Conservation (phyloP, 1,140 invertebrate genomes). For the Ips typographus region DNA sequence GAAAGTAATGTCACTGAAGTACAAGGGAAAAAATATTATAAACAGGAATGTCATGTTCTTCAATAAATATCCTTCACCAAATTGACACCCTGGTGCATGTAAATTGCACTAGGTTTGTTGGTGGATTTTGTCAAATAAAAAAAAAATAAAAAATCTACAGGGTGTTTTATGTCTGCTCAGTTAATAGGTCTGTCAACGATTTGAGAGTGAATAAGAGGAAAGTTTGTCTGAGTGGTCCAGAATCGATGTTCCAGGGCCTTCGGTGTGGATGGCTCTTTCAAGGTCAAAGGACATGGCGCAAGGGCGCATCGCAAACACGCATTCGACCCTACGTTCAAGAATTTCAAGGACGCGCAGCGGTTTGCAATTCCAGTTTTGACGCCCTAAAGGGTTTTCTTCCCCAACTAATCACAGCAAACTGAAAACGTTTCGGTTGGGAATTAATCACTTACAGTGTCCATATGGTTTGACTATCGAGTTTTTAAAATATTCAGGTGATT, state of each 20-base stretch:
- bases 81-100: too few relatives aligned
- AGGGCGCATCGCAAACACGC: conserved; percentile 35
- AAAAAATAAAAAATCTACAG: too few relatives aligned
- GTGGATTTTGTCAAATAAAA: too few relatives aligned
- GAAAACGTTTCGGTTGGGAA: neutral
- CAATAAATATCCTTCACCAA: too few relatives aligned
- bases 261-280: conserved; percentile 33
- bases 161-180: too few relatives aligned
- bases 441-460: neutral
- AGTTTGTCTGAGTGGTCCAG: too few relatives aligned
- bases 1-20: too few relatives aligned
- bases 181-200: too few relatives aligned
- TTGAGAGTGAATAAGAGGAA: too few relatives aligned
- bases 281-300: conserved; percentile 42
- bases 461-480: neutral
- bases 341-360: conserved; percentile 39
- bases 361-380: neutral
- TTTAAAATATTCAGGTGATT: neutral
- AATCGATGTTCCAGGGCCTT: conserved; percentile 25
- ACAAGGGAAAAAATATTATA: too few relatives aligned
- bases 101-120: too few relatives aligned
- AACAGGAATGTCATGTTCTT: too few relatives aligned
- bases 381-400: neutral
- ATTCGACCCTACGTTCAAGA: conserved; percentile 34
- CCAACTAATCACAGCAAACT: neutral